These are phyloP conservation scores for Drosophila histrio DNA, from an alignment of 2,888 invertebrate genomes.

Conservation along the genomic window DNA sequence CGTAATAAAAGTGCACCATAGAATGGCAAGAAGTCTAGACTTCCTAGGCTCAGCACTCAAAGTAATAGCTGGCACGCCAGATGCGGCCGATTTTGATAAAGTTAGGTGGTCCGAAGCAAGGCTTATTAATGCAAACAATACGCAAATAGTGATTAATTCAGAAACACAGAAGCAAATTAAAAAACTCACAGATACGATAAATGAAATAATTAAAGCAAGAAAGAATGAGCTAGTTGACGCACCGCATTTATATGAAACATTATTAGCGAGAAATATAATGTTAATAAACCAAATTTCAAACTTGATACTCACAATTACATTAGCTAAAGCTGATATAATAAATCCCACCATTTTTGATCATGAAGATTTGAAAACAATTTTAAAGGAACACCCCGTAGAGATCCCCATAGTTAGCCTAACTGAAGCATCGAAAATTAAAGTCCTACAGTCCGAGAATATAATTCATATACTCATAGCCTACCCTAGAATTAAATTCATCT, in stretches of 20 bases:
- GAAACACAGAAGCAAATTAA: no score
- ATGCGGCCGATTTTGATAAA: no score
- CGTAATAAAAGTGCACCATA: not conserved
- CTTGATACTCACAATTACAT: slow-evolving; percentile 10
- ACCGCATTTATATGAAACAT: no score
- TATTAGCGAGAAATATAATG: not conserved
- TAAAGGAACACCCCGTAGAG: not conserved
- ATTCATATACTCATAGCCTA: not conserved
- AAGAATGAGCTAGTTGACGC: no score
- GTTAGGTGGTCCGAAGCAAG: no score
- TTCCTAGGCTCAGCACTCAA: no score
- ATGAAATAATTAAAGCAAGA: no score
- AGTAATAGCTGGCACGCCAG: no score
- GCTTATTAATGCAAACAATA: no score
- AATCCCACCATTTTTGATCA: not conserved
- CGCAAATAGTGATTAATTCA: no score
- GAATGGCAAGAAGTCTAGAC: not conserved
- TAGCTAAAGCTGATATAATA: not conserved
- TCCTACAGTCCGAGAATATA: slow-evolving; percentile 3
- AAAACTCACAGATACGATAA: no score
- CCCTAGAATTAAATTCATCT: not conserved
- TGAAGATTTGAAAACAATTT: not conserved
- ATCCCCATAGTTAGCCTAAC: not conserved
- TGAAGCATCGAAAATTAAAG: not conserved
- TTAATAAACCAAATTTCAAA: slow-evolving; percentile 1